Conservation (phyloP, 2,113 vertebrate genomes). For the Kryptolebias marmoratus region DNA sequence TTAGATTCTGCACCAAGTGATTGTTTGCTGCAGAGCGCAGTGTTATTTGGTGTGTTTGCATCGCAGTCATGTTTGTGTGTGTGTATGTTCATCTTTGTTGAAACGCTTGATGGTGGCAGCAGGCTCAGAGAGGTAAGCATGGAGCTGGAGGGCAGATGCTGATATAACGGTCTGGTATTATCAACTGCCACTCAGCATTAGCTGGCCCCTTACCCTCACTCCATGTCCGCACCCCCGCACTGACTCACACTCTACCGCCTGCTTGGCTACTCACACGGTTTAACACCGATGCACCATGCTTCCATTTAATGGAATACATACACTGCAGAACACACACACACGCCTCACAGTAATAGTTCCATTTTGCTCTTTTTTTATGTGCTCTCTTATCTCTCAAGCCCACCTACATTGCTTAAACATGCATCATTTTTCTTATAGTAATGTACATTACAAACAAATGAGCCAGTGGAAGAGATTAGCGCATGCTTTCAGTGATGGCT, state of each 20-base stretch:
- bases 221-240: slow-evolving; percentile 75
- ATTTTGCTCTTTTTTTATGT: slow-evolving; percentile 28
- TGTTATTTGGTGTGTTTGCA: slow-evolving; percentile 25
- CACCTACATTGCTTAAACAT: slow-evolving; percentile 12
- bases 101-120: slow-evolving; percentile 64
- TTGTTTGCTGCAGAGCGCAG: slow-evolving; percentile 57
- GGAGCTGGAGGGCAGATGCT: slow-evolving; percentile 80
- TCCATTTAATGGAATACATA: slow-evolving; percentile 73
- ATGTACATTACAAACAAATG: slow-evolving; percentile 63
- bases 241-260: slow-evolving; percentile 76
- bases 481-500: slow-evolving; percentile 36
- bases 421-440: slow-evolving; percentile 49
- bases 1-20: slow-evolving; percentile 61
- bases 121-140: slow-evolving; percentile 62
- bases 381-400: slow-evolving; percentile 14
- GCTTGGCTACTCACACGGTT: slow-evolving; percentile 74
- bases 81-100: slow-evolving; percentile 39
- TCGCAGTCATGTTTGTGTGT: slow-evolving; percentile 22
- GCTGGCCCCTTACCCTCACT: slow-evolving; percentile 77
- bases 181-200: slow-evolving; percentile 86
- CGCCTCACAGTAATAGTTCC: slow-evolving; percentile 50
- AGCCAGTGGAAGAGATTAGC: slow-evolving; percentile 41
- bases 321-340: slow-evolving; percentile 43
- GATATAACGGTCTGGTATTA: slow-evolving; percentile 84
- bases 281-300: slow-evolving; percentile 66